Base-by-base conservation (phyloP, 2,888 invertebrate genomes). In the Diloba caeruleocephala region DNA sequence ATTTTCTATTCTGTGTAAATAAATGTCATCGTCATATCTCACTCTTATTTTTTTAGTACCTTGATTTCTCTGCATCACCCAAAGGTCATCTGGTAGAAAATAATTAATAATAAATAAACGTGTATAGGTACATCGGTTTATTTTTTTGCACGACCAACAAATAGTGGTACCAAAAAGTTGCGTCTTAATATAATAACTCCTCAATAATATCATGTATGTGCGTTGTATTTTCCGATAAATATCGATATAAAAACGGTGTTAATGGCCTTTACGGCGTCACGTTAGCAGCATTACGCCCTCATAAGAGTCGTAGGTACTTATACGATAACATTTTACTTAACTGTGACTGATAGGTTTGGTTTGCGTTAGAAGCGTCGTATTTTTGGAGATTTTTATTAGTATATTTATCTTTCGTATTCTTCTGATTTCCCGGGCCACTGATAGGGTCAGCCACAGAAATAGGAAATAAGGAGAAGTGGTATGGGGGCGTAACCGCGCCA, bases 241-340 rank as follows among this genome's bases (percentile, higher is more conserved):
- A 71, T 64, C 50, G 58, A 58, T 67, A 72, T 74, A 71, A 72
- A 74, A 65, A 57, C 33, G 49, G 55, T 60, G 71, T 60, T 73
- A 71, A 71, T 71, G 55, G 66, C 53, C 39, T 53, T 63, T 58
- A 56, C 44, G 74, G 63, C 55, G 67, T 49, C 74, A 55, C 31
- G 71, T 66, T 73, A 73, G 74, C 57, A 55, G 51, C 63, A 62
- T 73, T 55, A 54, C 42, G 39, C 43, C 53, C 52, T 61, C 68
- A 45, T 71, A 63, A 60, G 41, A 60, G 52, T 65, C 51, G 31
- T 59, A 51, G 59, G 49, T 58, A 66, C n/a, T n/a, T n/a, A n/a
- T 54, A 41, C 60, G 58, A 68, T 74, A 74, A 68, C 60, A 62
- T 62, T 66, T 57, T 60, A 67, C 57, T 71, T 67, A 63, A 57